Conservation (phyloP, 2,888 invertebrate species). For the Andrena bicolor region DNA sequence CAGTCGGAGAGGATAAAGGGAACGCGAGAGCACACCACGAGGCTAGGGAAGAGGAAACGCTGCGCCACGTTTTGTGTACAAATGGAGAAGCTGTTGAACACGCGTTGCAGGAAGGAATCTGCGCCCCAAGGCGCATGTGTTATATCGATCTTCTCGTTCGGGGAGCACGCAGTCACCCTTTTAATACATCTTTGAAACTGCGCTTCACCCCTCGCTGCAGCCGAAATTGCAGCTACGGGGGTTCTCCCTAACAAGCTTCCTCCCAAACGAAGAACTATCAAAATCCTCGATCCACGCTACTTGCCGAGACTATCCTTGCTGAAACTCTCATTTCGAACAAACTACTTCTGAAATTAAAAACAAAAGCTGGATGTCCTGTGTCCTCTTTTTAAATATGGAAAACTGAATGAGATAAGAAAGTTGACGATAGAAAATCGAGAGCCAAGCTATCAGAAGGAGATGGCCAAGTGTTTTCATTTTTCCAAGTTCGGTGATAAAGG, state of each 20-base stretch:
- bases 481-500: not conserved
- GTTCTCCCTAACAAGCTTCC: not conserved
- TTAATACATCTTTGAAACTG: constrained; percentile 57
- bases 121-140: constrained; percentile 80
- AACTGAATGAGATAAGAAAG: too few species aligned
- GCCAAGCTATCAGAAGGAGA: not conserved
- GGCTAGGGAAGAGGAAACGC: constrained; percentile 22
- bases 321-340: too few species aligned
- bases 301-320: not conserved
- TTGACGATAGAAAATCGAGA: too few species aligned
- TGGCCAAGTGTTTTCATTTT: not conserved
- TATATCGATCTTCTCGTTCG: constrained; percentile 77
- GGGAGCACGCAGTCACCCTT: constrained; percentile 66
- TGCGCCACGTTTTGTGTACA: constrained; percentile 48
- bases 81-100: constrained; percentile 62
- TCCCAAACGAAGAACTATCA: not conserved
- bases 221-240: constrained; percentile 46
- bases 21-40: not conserved
- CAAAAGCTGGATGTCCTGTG: too few species aligned
- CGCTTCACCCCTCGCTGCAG: constrained; percentile 53
- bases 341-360: too few species aligned
- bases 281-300: not conserved
- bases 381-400: too few species aligned
- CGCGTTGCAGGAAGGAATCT: constrained; percentile 60
- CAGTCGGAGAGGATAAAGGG: not conserved